A percentile compares a stretch with the other conserved stretches of the same genome.
Conservation (phyloP, 2,113 vertebrate genomes). For the Hemiprocne comata region DNA sequence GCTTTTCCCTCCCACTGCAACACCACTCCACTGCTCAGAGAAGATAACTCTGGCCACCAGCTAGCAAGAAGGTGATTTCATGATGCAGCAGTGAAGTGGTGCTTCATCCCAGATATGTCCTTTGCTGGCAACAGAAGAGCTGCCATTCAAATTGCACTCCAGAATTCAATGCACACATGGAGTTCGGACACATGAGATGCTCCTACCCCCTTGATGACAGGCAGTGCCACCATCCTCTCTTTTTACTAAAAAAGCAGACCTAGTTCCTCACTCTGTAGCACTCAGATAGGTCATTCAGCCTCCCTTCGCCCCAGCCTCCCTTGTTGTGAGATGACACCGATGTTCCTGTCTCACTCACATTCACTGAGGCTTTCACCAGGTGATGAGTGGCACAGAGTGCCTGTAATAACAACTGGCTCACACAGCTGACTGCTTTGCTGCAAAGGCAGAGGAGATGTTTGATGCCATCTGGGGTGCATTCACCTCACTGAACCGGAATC, state of each 20-base stretch:
- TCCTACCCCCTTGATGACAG: background rate
- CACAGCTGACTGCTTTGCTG: background rate
- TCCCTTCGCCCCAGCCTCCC: background rate
- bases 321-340: background rate
- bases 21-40: background rate
- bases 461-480: background rate
- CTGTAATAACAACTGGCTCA: background rate
- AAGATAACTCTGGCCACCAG: background rate
- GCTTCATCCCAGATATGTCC: background rate
- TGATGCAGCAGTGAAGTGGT: background rate
- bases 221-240: background rate
- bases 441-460: background rate
- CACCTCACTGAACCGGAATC: slow-evolving; percentile 16
- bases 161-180: background rate
- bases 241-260: background rate
- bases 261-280: background rate
- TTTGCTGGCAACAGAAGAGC: background rate
- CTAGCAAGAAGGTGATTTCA: background rate
- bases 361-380: background rate
- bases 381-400: background rate
- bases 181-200: background rate
- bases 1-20: background rate
- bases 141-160: background rate
- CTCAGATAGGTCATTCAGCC: background rate
- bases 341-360: background rate